Conservation (phyloP, 2,888 invertebrate genomes). For the Elmis aenea region DNA sequence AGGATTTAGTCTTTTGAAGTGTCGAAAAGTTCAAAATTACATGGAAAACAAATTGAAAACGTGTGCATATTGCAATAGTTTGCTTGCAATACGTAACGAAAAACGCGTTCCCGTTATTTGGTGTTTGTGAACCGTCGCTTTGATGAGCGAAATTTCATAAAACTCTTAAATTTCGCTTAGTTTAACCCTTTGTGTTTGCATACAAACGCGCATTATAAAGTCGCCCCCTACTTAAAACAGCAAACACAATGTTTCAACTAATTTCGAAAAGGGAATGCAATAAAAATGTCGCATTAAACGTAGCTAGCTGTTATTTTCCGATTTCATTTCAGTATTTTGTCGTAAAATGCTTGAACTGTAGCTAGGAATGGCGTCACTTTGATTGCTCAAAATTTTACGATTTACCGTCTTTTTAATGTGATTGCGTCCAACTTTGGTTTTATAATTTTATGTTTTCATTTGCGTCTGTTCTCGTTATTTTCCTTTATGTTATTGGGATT, state of each 20-base stretch:
- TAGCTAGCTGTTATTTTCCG: conserved; percentile 21
- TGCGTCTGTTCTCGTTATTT: no score
- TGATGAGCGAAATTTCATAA: background rate
- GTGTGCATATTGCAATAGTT: no score
- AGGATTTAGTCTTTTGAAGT: no score
- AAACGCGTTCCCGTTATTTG: background rate
- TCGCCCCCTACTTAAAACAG: conserved; percentile 7
- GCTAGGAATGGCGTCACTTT: conserved; percentile 9
- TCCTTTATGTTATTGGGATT: no score
- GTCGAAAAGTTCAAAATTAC: no score
- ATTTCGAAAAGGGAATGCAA: conserved; percentile 23
- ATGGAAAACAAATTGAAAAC: no score
- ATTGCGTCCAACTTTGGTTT: background rate
- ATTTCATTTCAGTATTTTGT: conserved; percentile 17
- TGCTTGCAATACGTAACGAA: no score
- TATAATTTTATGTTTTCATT: conserved; percentile 5
- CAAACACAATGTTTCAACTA: conserved; percentile 16
- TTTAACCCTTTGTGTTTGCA: conserved; percentile 4
- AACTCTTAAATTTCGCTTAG: conserved; percentile 4
- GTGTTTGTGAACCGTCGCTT: background rate
- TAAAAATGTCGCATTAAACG: conserved; percentile 28
- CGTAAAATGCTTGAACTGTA: conserved; percentile 12
- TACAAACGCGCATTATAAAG: conserved; percentile 7
- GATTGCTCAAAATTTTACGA: conserved; percentile 3
- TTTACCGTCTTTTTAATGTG: conserved; percentile 7